These are phyloP conservation scores for Hemiprocne comata DNA, from an alignment of 2,113 vertebrate genomes.

Conservation along the genomic window DNA sequence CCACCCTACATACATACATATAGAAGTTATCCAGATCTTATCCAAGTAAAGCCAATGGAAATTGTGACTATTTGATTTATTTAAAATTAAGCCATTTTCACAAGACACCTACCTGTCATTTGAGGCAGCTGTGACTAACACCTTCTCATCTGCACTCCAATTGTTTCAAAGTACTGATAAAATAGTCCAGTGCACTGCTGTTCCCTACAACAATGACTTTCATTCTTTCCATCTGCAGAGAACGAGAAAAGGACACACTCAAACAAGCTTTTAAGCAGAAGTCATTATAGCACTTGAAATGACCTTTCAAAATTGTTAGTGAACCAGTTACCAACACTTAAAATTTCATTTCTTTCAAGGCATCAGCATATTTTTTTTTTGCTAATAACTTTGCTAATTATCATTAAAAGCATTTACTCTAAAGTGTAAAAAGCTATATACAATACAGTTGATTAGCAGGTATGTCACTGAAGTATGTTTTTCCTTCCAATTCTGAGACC, in stretches of 20 bases:
- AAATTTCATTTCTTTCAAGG: background rate
- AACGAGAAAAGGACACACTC: background rate
- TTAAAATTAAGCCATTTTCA: background rate
- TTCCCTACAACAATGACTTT: background rate
- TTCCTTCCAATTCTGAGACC: background rate
- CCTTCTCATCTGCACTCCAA: background rate
- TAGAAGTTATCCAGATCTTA: background rate
- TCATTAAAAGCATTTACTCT: background rate
- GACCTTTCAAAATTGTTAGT: background rate
- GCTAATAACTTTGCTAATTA: background rate
- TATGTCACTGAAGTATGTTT: background rate
- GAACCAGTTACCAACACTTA: background rate
- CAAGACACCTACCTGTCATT: background rate
- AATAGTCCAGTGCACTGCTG: background rate
- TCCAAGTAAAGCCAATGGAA: background rate
- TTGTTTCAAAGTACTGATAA: background rate
- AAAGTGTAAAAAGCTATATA: background rate
- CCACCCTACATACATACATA: background rate
- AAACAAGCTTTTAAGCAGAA: constrained; percentile 6
- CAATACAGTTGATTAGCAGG: background rate
- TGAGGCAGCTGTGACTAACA: background rate
- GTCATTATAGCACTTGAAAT: background rate
- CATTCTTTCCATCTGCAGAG: background rate
- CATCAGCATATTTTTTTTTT: background rate
- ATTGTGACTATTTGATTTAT: background rate